These are phyloP conservation scores for Anas acuta DNA, from an alignment of 2,797 vertebrate genomes.

Conservation along the genomic window DNA sequence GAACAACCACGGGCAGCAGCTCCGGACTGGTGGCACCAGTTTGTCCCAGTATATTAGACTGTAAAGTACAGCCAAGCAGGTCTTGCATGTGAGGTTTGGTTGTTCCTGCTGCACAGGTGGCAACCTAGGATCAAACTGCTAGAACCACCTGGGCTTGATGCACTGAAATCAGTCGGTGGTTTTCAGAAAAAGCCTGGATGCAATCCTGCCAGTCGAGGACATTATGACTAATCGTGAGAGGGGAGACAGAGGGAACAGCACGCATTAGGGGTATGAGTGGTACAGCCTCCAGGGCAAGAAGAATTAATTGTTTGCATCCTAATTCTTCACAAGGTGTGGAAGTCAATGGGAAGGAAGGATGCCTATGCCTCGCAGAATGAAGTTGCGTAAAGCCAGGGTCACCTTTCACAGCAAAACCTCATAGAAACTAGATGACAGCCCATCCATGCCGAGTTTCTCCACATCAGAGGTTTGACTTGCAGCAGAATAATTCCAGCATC, in stretches of 20 bases:
- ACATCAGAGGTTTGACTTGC: slow-evolving; percentile 66
- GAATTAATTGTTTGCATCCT: slow-evolving; percentile 17
- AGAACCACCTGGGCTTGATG: neutral
- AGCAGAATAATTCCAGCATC: slow-evolving; percentile 55
- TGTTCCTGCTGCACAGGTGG: neutral
- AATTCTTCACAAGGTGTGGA: neutral
- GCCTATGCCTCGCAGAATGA: neutral
- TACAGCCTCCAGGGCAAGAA: neutral
- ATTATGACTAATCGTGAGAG: neutral
- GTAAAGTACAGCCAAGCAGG: neutral
- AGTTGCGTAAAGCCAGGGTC: slow-evolving; percentile 44
- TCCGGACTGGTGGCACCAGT: rapidly evolving
- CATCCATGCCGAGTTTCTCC: slow-evolving; percentile 64
- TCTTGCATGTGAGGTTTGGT: rapidly evolving
- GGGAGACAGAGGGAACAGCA: neutral
- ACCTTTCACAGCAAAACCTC: slow-evolving; percentile 50
- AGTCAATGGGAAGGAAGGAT: neutral
- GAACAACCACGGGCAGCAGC: rapidly evolving
- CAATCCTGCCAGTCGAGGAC: neutral
- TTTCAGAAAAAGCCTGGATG: neutral
- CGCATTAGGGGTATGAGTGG: neutral
- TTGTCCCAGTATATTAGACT: rapidly evolving
- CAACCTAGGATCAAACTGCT: neutral
- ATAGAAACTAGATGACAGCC: slow-evolving; percentile 46
- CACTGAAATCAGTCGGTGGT: neutral